Percentiles rank a stretch among this genome's conserved stretches.
These are phyloP conservation scores for Sturnus vulgaris DNA, from an alignment of 2,113 vertebrate species.

Conservation along the genomic window DNA sequence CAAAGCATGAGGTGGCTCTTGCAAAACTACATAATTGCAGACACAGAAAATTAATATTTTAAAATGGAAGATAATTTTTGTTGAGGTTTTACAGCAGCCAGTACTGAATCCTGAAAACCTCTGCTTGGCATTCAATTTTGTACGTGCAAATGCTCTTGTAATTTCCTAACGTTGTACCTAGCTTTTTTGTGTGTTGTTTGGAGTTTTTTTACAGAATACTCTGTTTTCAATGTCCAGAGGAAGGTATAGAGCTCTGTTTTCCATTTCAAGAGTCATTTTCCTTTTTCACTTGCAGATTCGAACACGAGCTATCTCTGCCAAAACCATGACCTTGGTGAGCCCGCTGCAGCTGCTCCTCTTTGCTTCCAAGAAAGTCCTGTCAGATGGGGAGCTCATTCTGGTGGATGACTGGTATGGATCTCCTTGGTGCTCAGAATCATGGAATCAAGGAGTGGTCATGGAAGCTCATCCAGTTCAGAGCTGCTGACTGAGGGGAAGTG, in stretches of 20 bases:
- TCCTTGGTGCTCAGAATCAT: background rate
- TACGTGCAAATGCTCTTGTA: background rate
- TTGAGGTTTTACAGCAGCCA: background rate
- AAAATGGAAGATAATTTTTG: background rate
- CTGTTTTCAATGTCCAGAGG: background rate
- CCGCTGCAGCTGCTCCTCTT: constrained; percentile 92
- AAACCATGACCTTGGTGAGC: constrained; percentile 95
- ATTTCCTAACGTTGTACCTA: background rate
- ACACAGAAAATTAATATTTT: accelerated
- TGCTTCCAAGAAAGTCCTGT: constrained; percentile 88
- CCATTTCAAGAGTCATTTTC: background rate
- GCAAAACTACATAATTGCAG: background rate
- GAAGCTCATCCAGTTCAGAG: background rate
- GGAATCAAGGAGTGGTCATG: background rate
- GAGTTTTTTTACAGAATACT: background rate
- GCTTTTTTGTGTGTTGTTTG: background rate
- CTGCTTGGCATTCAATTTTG: background rate
- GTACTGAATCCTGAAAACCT: background rate
- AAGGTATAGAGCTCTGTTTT: background rate
- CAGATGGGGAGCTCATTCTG: constrained; percentile 81
- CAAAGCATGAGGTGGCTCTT: background rate
- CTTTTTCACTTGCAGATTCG: constrained; percentile 81
- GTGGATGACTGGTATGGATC: constrained; percentile 89
- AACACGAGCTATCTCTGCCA: constrained; percentile 94
- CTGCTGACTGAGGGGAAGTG: background rate